Conservation (phyloP, 2,797 vertebrate species). For the Knipowitschia caucasica region DNA sequence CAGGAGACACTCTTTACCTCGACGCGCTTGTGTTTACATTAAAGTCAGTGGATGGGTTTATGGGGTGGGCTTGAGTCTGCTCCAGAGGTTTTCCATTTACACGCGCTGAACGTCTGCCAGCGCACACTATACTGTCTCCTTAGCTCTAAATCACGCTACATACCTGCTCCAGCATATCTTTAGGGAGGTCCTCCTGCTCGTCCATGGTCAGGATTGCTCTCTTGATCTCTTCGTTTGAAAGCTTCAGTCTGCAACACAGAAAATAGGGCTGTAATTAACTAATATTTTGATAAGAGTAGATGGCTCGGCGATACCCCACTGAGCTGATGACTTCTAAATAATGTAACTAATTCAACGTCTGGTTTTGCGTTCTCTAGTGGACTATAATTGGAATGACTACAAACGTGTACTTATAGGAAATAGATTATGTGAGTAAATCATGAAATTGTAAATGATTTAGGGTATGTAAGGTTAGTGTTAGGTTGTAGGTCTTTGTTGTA, state of each 20-base stretch:
- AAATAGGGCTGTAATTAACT: background rate
- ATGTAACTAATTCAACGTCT: too few relatives aligned
- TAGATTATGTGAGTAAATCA: too few relatives aligned
- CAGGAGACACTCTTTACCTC: background rate
- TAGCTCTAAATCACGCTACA: background rate
- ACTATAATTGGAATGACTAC: too few relatives aligned
- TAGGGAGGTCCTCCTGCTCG: slow-evolving; percentile 96
- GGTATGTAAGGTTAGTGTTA: too few relatives aligned
- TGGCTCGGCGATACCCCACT: too few relatives aligned
- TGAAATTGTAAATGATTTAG: too few relatives aligned
- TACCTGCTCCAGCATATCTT: slow-evolving; percentile 99
- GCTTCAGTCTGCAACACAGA: slow-evolving; percentile 83
- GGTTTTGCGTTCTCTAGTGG: too few relatives aligned
- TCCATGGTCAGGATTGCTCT: slow-evolving; percentile 97
- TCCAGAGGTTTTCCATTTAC: background rate
- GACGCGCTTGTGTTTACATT: background rate
- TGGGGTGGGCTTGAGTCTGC: background rate
- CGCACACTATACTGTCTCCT: background rate
- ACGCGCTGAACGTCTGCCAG: background rate
- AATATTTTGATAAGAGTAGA: too few relatives aligned
- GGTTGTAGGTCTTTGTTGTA: too few relatives aligned
- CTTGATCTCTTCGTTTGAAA: slow-evolving; percentile 97
- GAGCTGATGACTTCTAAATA: too few relatives aligned
- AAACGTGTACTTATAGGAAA: too few relatives aligned
- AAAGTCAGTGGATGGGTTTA: background rate